Conservation (phyloP, 1,140 invertebrate genomes). For the Diabrotica virgifera region DNA sequence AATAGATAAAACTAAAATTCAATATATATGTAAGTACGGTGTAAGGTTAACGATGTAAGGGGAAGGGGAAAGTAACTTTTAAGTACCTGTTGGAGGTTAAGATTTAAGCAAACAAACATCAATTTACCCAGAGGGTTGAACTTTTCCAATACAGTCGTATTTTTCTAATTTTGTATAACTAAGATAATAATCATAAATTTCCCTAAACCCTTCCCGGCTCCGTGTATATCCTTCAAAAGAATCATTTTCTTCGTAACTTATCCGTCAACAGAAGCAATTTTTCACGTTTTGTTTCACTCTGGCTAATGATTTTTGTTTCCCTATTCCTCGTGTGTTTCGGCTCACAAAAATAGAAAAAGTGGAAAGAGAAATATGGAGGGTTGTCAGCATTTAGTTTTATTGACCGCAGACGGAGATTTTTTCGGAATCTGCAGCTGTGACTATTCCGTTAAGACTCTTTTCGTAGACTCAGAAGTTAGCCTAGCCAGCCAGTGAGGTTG, state of each 20-base stretch:
- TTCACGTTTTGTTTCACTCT: constrained; percentile 13
- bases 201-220: not conserved
- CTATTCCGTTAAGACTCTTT: constrained; percentile 40
- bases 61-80: too few relatives aligned
- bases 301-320: constrained; percentile 21
- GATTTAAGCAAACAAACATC: too few relatives aligned
- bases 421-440: constrained; percentile 39
- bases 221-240: not conserved
- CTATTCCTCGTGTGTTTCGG: not conserved
- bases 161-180: not conserved
- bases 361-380: constrained; percentile 37
- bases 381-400: constrained; percentile 47
- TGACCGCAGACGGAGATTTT: constrained; percentile 45
- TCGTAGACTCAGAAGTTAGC: constrained; percentile 16
- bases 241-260: constrained; percentile 9
- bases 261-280: constrained; percentile 12
- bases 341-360: constrained; percentile 17
- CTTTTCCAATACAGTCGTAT: not conserved
- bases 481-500: constrained; percentile 9
- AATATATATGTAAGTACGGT: too few relatives aligned
- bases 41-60: too few relatives aligned
- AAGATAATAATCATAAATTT: not conserved
- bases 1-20: too few relatives aligned
- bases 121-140: too few relatives aligned
- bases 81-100: too few relatives aligned